phyloP scores from a whole-genome alignment of 2,113 vertebrate species.

The Acrocephalus kingi region DNA sequence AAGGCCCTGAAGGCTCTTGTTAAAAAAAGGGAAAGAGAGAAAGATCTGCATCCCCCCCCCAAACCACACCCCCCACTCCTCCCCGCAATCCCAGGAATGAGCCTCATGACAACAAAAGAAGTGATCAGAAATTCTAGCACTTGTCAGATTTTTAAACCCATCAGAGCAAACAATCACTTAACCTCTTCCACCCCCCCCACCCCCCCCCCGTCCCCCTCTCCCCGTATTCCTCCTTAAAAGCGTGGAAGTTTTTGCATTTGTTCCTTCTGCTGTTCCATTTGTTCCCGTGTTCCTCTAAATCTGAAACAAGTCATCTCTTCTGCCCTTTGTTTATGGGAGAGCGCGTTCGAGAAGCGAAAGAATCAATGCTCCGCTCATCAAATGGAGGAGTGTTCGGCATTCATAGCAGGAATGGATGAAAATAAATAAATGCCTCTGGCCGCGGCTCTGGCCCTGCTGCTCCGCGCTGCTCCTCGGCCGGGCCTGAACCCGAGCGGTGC shows the following conservation, averaged over 20 bases:
- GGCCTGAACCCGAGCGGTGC: background rate
- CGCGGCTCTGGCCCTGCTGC: background rate
- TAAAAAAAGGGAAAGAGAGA: background rate
- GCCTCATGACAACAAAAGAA: background rate
- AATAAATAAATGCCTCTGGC: conserved; percentile 46
- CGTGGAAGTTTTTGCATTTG: background rate
- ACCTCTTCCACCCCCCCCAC: background rate
- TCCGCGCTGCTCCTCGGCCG: background rate
- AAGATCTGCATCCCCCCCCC: background rate
- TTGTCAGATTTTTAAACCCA: background rate
- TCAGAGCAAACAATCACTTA: background rate
- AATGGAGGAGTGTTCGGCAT: background rate
- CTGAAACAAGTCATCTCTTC: background rate
- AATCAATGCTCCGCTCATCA: background rate
- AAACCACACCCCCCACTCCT: background rate
- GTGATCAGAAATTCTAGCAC: background rate
- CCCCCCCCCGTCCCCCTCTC: background rate
- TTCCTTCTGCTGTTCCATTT: background rate
- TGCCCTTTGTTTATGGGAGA: conserved; percentile 28
- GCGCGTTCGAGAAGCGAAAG: background rate
- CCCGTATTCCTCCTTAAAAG: background rate
- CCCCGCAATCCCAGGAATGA: background rate
- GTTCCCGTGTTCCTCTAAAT: background rate
- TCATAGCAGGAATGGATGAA: background rate
- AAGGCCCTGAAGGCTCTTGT: background rate